phyloP scores from a whole-genome alignment of 2,797 vertebrate genomes.

The Mus spretus region DNA sequence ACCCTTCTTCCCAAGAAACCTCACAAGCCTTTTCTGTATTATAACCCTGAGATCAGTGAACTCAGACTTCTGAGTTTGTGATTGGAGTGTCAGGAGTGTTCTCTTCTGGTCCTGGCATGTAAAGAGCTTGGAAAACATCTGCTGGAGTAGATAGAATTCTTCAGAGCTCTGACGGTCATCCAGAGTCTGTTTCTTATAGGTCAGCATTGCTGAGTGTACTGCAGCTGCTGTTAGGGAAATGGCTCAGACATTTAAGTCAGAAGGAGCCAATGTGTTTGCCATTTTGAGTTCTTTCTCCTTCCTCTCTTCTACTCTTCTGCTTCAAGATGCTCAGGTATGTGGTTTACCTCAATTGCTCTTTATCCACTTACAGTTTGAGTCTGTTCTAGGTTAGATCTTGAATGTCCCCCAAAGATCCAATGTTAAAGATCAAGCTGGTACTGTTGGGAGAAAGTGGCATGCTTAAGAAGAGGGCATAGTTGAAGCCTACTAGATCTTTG shows the following conservation, averaged over 20 bases:
- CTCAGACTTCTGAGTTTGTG: background rate
- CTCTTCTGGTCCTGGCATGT: background rate
- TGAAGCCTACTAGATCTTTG: background rate
- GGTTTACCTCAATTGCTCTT: background rate
- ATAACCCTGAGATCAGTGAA: background rate
- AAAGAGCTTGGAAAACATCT: background rate
- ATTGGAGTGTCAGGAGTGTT: background rate
- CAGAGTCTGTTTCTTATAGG: background rate
- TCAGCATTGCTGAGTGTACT: background rate
- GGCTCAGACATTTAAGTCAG: background rate
- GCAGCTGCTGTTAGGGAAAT: fast-evolving
- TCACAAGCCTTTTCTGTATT: background rate
- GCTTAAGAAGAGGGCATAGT: background rate
- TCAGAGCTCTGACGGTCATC: background rate
- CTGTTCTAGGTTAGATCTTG: background rate
- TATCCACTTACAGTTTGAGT: background rate
- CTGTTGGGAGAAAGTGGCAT: background rate
- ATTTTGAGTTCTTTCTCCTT: background rate
- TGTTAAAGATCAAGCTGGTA: background rate
- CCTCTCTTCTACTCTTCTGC: background rate
- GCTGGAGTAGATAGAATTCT: background rate
- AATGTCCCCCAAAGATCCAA: background rate
- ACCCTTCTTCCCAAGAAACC: background rate
- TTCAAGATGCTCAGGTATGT: background rate
- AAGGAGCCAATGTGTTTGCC: background rate